phyloP scores from a whole-genome alignment of 1,140 invertebrate genomes.

The Temnothorax nylanderi region DNA sequence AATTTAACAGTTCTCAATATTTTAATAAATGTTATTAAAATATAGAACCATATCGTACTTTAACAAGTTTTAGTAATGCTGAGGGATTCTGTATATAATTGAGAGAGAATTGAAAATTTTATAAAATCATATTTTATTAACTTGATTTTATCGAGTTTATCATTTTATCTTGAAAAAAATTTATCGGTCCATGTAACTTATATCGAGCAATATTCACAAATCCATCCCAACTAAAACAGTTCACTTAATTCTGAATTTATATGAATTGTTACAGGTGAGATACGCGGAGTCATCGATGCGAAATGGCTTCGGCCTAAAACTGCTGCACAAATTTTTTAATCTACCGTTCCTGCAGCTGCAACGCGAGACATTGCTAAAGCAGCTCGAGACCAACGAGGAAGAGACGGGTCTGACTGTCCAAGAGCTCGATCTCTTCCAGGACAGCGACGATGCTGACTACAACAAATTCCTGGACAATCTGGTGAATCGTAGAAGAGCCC shows the following conservation, averaged over 20 bases:
- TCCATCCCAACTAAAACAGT: background rate
- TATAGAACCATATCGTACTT: too few relatives aligned
- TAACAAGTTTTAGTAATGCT: background rate
- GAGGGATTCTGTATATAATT: background rate
- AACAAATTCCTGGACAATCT: constrained; percentile 92
- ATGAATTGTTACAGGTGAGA: constrained; percentile 88
- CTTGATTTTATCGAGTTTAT: background rate
- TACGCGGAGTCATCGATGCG: constrained; percentile 98
- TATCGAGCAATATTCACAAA: background rate
- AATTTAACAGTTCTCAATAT: background rate
- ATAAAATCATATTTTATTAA: background rate
- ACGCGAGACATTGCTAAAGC: constrained; percentile 93
- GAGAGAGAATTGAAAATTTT: background rate
- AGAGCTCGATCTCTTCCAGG: constrained; percentile 92
- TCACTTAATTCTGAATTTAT: constrained; percentile 7
- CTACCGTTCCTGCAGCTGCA: constrained; percentile 97
- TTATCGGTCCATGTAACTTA: background rate
- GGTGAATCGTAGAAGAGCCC: constrained; percentile 89
- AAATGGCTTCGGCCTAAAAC: constrained; percentile 97
- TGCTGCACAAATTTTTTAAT: constrained; percentile 98
- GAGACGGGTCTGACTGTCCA: constrained; percentile 94
- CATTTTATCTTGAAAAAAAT: background rate
- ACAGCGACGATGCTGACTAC: constrained; percentile 97
- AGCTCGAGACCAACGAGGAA: constrained; percentile 94
- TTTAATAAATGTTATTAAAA: too few relatives aligned